Percentiles rank a stretch among this genome's conserved stretches.
These are phyloP conservation scores for Hypsopygia costalis DNA, from an alignment of 2,888 invertebrate genomes.

Conservation along the genomic window DNA sequence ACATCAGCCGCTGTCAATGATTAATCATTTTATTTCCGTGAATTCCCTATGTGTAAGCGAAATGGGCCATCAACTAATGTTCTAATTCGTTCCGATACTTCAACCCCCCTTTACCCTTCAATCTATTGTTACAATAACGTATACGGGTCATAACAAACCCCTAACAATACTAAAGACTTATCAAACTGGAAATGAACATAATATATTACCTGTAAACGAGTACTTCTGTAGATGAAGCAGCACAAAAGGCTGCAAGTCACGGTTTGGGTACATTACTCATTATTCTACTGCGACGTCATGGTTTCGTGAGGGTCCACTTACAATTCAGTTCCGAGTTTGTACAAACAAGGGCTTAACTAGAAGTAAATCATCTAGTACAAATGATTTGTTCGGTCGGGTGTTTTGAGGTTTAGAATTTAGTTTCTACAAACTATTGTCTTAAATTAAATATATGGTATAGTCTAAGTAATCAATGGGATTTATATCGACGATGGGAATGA, in stretches of 20 bases:
- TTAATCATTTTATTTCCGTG: no score
- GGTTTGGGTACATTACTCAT: conserved; percentile 19
- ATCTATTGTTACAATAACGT: not conserved
- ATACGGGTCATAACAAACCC: not conserved
- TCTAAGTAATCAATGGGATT: no score
- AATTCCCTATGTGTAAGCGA: not conserved
- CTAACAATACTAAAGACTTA: not conserved
- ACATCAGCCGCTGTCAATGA: no score
- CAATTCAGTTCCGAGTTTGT: conserved; percentile 15
- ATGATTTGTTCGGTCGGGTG: not conserved
- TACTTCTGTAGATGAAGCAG: conserved; percentile 48
- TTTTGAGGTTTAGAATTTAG: not conserved
- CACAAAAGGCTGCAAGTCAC: conserved; percentile 32
- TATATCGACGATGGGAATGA: no score
- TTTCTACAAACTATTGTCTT: no score
- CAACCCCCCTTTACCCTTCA: not conserved
- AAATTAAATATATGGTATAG: no score
- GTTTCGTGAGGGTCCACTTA: conserved; percentile 35
- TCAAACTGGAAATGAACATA: conserved; percentile 22
- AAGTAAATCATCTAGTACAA: not conserved
- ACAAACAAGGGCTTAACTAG: conserved; percentile 11
- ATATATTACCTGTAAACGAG: conserved; percentile 46
- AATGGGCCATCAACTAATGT: not conserved
- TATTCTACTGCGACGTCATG: conserved; percentile 36
- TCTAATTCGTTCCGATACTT: not conserved